These are phyloP conservation scores for Syndactyla subalaris DNA, from an alignment of 2,797 vertebrate genomes.

Conservation along the genomic window DNA sequence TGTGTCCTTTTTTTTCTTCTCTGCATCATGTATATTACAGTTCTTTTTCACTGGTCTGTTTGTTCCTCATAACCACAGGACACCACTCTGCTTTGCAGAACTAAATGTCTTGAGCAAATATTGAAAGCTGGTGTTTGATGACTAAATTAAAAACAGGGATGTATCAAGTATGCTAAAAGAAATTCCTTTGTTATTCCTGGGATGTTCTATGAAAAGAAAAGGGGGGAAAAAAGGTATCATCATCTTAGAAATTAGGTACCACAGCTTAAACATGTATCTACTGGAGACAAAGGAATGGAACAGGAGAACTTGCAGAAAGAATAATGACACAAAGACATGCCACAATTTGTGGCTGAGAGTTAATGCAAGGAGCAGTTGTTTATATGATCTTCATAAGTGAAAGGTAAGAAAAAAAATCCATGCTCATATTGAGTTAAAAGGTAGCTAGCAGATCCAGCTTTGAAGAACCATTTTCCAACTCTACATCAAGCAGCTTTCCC, in stretches of 20 bases:
- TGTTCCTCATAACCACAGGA: neutral
- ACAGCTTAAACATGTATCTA: neutral
- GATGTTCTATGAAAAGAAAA: neutral
- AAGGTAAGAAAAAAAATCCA: fast-evolving
- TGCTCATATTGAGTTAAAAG: neutral
- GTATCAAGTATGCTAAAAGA: neutral
- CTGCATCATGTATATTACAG: neutral
- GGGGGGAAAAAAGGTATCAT: neutral
- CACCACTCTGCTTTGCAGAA: neutral
- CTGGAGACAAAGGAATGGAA: neutral
- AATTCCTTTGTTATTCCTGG: neutral
- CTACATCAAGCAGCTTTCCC: neutral
- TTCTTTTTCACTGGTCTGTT: neutral
- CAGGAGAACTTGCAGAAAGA: neutral
- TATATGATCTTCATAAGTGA: neutral
- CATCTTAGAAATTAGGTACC: neutral
- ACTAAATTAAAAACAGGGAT: neutral
- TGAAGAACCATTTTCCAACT: neutral
- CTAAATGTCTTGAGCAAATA: neutral
- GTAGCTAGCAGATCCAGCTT: neutral
- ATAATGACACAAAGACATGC: neutral
- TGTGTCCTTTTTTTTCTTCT: neutral
- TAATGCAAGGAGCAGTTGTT: neutral
- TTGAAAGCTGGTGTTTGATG: neutral
- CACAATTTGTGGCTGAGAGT: neutral